These are phyloP conservation scores for Drosophila auraria DNA, from an alignment of 1,140 invertebrate genomes.

Conservation along the genomic window DNA sequence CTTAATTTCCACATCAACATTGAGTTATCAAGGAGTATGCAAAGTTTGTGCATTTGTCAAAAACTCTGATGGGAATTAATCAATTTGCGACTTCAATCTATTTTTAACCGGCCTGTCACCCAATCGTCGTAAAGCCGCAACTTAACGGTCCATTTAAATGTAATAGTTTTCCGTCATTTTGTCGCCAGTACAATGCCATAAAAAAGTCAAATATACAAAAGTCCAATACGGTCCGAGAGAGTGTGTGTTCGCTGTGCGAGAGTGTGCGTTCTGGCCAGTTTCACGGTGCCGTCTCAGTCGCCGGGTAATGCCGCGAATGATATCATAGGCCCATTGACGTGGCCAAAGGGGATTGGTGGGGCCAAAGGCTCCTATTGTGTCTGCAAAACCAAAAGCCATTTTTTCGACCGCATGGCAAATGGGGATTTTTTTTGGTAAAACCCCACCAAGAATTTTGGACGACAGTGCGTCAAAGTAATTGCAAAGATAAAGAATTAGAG, in stretches of 20 bases:
- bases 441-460: background rate
- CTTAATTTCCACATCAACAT: background rate
- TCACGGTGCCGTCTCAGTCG: conserved; percentile 39
- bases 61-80: conserved; percentile 19
- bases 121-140: conserved; percentile 46
- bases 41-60: conserved; percentile 12
- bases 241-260: background rate
- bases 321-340: conserved; percentile 61
- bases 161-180: conserved; percentile 63
- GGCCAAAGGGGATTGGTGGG: conserved; percentile 18
- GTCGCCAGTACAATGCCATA: conserved; percentile 60
- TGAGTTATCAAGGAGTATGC: conserved; percentile 4
- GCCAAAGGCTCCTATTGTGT: background rate
- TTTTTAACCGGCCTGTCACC: conserved; percentile 56
- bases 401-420: background rate
- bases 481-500: background rate
- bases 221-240: conserved; percentile 10
- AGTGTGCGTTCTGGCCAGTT: conserved; percentile 58
- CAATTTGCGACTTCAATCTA: conserved; percentile 44
- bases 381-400: background rate
- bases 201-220: conserved; percentile 48
- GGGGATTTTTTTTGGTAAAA: background rate
- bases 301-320: conserved; percentile 64
- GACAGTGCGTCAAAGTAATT: background rate
- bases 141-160: conserved; percentile 55